Base-by-base conservation (phyloP, 1,140 invertebrate species). In the Heliconius nattereri region DNA sequence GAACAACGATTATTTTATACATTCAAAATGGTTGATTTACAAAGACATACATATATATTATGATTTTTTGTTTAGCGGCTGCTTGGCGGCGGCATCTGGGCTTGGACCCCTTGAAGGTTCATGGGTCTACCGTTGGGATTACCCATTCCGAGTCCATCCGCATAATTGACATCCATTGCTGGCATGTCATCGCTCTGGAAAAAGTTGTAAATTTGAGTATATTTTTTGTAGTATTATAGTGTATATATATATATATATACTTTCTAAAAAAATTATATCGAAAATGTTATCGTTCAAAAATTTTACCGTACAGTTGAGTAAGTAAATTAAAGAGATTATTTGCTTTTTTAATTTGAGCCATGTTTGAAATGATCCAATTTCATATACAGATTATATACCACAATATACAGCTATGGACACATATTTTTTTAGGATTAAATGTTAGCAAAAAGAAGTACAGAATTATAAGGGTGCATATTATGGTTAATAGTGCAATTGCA, bases 101-200 rank as follows among this genome's bases (percentile, higher is more conserved):
- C 92, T 77, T 94, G 94, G 1, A 94, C 94, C 8, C 94, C 91
- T 54, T 94, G 93, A 3, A 94, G 89, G 80, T 94, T 94, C 91
- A 95, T 92, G 2, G 94, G 93, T 79, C 94, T 83, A 0, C 94
- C 94, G 89, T 95, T 95, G 7, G 94, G 93, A 73, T 95, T 95
- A 76, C 94, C 94, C 88, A 92, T 92, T 37, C 93, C 94, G 79
- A 97, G 95, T 0, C 93, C 93, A 72, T 92, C 93, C 57, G 90
- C 90, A 85, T 96, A 96, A 91, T 96, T 96, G 95, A 97, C 96
- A 85, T 97, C 97, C 83, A 96, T 96, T 92, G 97, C 95, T 73
- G 96, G 96, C 86, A 97, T 96, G 87, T 97, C 96, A 95, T 97
- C 97, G 90, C 95, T 96, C 96, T 97, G 94, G 5, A 78, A 94